These are phyloP conservation scores for Cylas formicarius DNA, from an alignment of 1,140 invertebrate species.

Conservation along the genomic window DNA sequence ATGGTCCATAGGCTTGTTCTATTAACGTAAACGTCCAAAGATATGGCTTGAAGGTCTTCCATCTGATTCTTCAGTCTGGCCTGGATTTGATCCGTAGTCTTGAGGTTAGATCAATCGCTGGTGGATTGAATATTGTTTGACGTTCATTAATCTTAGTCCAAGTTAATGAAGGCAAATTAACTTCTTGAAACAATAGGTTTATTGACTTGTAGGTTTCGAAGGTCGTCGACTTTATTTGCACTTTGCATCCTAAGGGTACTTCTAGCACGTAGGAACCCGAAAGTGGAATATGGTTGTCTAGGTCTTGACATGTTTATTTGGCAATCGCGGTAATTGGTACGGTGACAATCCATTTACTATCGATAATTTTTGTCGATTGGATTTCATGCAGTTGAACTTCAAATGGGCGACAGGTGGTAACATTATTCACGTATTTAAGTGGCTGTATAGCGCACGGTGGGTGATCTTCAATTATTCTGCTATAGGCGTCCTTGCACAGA, in stretches of 20 bases:
- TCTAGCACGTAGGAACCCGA: constrained; percentile 10
- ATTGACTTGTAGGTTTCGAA: constrained; percentile 5
- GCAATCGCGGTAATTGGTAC: not conserved
- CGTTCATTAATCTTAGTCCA: not conserved
- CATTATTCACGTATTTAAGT: not conserved
- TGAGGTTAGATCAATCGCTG: constrained; percentile 1
- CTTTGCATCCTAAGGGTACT: constrained; percentile 3
- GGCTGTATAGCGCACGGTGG: constrained; percentile 11
- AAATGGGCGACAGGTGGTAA: constrained; percentile 11
- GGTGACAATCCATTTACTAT: constrained; percentile 13
- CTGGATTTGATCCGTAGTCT: not conserved
- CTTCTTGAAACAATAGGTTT: constrained; percentile 1
- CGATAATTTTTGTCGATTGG: constrained; percentile 8
- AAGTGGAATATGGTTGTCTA: constrained; percentile 2
- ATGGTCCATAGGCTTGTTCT: constrained; percentile 10
- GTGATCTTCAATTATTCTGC: not conserved
- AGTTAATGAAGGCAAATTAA: constrained; percentile 4
- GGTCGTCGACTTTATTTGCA: constrained; percentile 6
- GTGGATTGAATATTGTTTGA: constrained; percentile 3
- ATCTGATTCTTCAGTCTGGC: not conserved
- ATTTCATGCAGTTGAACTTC: not conserved
- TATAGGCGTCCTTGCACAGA: constrained; percentile 3
- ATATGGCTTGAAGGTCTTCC: constrained; percentile 1
- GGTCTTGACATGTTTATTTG: constrained; percentile 1
- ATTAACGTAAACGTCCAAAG: constrained; percentile 2